Conservation (phyloP, 2,797 vertebrate species). For the Chanos chanos region DNA sequence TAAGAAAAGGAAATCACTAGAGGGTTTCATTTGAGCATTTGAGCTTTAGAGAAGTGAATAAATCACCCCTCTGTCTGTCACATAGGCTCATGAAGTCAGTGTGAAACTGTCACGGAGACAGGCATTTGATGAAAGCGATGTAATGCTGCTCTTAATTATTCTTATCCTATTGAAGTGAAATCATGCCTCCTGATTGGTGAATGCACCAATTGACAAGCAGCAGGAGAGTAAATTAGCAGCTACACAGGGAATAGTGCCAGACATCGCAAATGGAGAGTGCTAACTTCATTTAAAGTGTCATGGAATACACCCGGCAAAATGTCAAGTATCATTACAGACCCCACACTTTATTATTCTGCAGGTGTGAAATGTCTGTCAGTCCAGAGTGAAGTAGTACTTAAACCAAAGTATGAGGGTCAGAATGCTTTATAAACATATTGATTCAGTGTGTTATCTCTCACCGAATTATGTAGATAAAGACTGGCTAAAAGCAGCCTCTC, state of each 20-base stretch:
- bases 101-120: slow-evolving; percentile 54
- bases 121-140: slow-evolving; percentile 53
- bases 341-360: slow-evolving; percentile 61
- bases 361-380: slow-evolving; percentile 58
- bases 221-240: slow-evolving; percentile 75
- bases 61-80: slow-evolving; percentile 54
- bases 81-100: slow-evolving; percentile 64
- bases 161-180: slow-evolving; percentile 67
- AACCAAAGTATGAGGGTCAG: too few relatives aligned
- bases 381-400: neutral
- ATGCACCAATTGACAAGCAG: slow-evolving; percentile 74
- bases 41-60: too few relatives aligned
- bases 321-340: slow-evolving; percentile 62
- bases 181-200: slow-evolving; percentile 67
- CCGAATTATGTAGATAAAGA: too few relatives aligned
- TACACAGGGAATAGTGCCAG: slow-evolving; percentile 70
- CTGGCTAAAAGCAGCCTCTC: too few relatives aligned
- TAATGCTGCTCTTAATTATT: slow-evolving; percentile 65
- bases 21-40: too few relatives aligned
- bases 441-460: too few relatives aligned
- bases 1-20: too few relatives aligned
- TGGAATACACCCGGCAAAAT: slow-evolving; percentile 65
- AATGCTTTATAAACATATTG: too few relatives aligned
- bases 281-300: slow-evolving; percentile 64
- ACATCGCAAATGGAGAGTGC: slow-evolving; percentile 63